Evolutionary conservation across 2,113 vertebrate genomes (phyloP).

Genomic region (Catharus bicknelli): DNA sequence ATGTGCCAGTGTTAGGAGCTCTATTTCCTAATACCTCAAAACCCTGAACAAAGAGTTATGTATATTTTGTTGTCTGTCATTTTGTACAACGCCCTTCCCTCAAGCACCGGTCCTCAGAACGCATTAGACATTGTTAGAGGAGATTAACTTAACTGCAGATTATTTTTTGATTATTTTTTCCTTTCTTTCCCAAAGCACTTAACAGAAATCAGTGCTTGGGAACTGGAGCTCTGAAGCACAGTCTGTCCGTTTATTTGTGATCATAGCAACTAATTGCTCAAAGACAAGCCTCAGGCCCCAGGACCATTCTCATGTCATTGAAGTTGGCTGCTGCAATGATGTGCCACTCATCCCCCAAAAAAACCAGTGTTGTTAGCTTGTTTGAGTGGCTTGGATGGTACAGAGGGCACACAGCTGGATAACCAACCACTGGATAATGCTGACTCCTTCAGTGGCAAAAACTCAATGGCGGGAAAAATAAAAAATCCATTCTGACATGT

Average conservation of each 20-base stretch:
- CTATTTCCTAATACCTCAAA: slow-evolving; percentile 11
- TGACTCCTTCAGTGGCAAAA: background rate
- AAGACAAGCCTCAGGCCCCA: background rate
- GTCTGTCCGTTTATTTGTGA: slow-evolving; percentile 1
- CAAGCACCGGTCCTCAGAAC: background rate
- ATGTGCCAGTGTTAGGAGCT: background rate
- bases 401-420: background rate
- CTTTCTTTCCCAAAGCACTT: slow-evolving; percentile 27
- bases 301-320: background rate
- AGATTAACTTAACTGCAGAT: slow-evolving; percentile 34
- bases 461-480: background rate
- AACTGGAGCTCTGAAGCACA: slow-evolving; percentile 2
- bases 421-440: background rate
- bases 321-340: background rate
- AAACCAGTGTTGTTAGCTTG: background rate
- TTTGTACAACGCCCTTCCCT: background rate
- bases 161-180: background rate
- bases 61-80: background rate
- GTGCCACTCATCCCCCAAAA: background rate
- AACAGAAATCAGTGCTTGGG: background rate
- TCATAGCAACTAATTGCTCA: slow-evolving; percentile 26
- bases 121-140: background rate
- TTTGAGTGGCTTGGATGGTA: background rate
- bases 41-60: background rate
- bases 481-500: background rate